Evolutionary conservation across 2,888 invertebrate species (phyloP), one percentile per base, ranked within the genome.

Genomic region (Microplitis manilae): DNA sequence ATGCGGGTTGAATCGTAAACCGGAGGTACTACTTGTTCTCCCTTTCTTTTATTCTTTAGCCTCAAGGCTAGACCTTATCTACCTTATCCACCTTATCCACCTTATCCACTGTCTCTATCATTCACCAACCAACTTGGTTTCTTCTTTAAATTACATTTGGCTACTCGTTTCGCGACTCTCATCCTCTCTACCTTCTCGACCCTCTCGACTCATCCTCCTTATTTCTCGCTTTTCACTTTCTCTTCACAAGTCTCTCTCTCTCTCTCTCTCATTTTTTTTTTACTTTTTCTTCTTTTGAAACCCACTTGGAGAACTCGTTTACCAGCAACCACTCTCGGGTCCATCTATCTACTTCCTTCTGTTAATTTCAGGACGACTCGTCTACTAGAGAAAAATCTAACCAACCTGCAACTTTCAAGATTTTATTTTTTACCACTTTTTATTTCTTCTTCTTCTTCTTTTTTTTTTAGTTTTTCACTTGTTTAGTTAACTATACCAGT

Each of bases 71-170:
- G 15, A 62, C 62, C 62, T 20, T 8, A 20, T 20, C 20, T n/a
- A n/a, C n/a, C 20, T 17, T 17, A n/a, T n/a, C n/a, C n/a, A 17
- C 17, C 20, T 20, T 20, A 2, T 62, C 38, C 6, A 62, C 13
- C 38, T 38, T 20, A 5, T 65, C 65, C 13, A 62, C 30, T 65
- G 65, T 65, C 65, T 65, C 50, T 50, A 13, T 50, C 8, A 50
- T 50, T 13, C 50, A 50, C 13, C 38, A 30, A 38, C 20, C 39
- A 71, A 61, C 71, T 71, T 71, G 59, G 73, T 84, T 85, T 83
- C 85, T 86, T 86, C 86, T 87, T 88, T 87, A 87, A 87, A 88
- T 88, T 88, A 87, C 87, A 87, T 88, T 87, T 87, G 88, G 87
- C 87, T 87, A 86, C 86, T 87, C 86, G 87, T 86, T 85, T 85